Evolutionary conservation across 2,797 vertebrate genomes (phyloP).

Genomic region (Aldrovandia affinis): DNA sequence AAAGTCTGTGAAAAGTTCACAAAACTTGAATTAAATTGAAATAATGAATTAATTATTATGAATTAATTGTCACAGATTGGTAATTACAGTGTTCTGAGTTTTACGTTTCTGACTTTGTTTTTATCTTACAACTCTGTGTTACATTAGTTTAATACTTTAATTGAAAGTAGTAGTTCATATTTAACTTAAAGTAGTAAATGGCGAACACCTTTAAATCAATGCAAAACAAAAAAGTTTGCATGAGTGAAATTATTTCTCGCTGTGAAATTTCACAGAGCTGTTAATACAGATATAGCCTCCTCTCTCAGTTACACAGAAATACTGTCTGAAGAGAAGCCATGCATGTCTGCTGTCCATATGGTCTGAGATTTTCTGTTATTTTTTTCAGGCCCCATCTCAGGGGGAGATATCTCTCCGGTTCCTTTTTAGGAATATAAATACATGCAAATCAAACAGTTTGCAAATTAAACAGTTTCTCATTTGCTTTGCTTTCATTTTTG

Average conservation of each 20-base stretch:
- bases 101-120: no score
- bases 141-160: no score
- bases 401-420: not conserved
- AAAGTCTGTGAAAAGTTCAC: no score
- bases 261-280: conserved; percentile 8
- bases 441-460: not conserved
- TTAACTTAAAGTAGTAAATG: not conserved
- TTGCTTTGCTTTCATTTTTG: not conserved
- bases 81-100: not conserved
- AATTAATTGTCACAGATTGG: not conserved
- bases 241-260: conserved; percentile 11
- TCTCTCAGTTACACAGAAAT: conserved; percentile 4
- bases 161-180: no score
- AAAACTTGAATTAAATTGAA: not conserved
- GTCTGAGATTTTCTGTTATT: conserved; percentile 37
- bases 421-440: not conserved
- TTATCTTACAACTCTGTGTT: no score
- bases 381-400: conserved; percentile 25
- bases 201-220: not conserved
- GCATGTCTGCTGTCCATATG: conserved; percentile 57
- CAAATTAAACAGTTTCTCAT: conserved; percentile 1
- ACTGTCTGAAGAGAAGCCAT: conserved; percentile 20
- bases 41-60: not conserved
- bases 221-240: conserved; percentile 1
- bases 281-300: not conserved